phyloP scores from a whole-genome alignment of 1,140 invertebrate species.

The Magallana angulata region DNA sequence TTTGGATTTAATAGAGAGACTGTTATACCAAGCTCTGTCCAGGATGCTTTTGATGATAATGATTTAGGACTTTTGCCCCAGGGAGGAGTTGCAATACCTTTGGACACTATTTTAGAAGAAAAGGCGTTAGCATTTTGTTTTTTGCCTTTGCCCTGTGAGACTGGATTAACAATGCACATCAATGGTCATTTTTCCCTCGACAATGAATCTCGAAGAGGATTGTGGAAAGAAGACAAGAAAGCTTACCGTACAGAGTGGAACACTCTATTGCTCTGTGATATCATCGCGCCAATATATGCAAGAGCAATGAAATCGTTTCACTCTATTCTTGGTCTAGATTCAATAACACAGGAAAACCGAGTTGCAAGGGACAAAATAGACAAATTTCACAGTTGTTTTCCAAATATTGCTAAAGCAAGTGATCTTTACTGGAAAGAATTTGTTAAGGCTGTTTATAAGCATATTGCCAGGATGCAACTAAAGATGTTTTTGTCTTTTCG shows the following conservation, averaged over 20 bases:
- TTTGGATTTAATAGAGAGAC: conserved; percentile 61
- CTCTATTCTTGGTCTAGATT: neutral
- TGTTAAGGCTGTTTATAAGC: conserved; percentile 15
- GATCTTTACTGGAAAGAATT: conserved; percentile 51
- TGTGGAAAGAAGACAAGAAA: conserved; percentile 66
- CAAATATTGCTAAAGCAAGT: conserved; percentile 24
- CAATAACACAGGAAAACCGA: neutral
- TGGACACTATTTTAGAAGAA: neutral
- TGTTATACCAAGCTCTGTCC: conserved; percentile 37
- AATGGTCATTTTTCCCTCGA: conserved; percentile 77
- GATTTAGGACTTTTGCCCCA: conserved; percentile 68
- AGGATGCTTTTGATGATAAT: conserved; percentile 51
- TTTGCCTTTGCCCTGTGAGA: conserved; percentile 74
- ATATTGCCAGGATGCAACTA: neutral
- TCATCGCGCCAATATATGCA: conserved; percentile 68
- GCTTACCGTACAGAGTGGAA: conserved; percentile 69
- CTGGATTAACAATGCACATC: conserved; percentile 73
- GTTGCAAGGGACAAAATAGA: conserved; percentile 4
- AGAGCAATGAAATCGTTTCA: conserved; percentile 53
- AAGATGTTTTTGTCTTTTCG: neutral
- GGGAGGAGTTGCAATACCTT: conserved; percentile 71
- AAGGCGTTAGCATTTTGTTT: conserved; percentile 70
- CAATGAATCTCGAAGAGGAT: conserved; percentile 71
- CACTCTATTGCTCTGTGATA: conserved; percentile 57
- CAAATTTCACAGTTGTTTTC: conserved; percentile 54